Conservation (phyloP, 2,113 vertebrate species). For the Numenius arquata region DNA sequence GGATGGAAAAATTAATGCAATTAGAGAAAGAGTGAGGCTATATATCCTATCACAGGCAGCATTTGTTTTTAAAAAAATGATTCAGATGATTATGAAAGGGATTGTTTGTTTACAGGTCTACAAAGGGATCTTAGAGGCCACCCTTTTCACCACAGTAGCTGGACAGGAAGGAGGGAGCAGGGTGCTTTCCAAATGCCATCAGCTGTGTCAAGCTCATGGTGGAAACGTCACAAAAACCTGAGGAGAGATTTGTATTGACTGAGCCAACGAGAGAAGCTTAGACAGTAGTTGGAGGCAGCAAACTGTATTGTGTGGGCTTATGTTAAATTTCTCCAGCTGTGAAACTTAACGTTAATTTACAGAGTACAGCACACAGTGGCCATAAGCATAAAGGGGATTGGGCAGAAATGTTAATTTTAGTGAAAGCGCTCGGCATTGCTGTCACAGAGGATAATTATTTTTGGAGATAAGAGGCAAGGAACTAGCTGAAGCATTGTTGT, state of each 20-base stretch:
- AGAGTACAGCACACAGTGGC: background rate
- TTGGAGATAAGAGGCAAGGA: background rate
- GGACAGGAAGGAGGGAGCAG: slow-evolving; percentile 40
- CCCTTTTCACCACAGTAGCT: slow-evolving; percentile 34
- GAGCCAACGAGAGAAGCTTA: background rate
- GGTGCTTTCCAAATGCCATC: slow-evolving; percentile 32
- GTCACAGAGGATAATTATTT: background rate
- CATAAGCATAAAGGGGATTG: background rate
- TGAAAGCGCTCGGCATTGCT: background rate
- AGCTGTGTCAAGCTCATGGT: slow-evolving; percentile 6
- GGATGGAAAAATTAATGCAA: slow-evolving; percentile 22
- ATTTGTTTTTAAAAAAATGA: slow-evolving; percentile 45
- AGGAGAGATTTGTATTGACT: background rate
- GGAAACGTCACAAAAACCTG: slow-evolving; percentile 15
- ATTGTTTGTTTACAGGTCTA: slow-evolving; percentile 53
- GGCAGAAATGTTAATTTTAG: background rate
- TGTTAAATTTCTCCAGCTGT: background rate
- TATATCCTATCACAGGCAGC: slow-evolving; percentile 19
- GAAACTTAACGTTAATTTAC: background rate
- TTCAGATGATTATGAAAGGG: slow-evolving; percentile 33
- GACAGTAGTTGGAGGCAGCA: background rate
- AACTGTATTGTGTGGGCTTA: background rate
- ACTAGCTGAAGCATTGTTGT: background rate
- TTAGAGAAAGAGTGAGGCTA: background rate
- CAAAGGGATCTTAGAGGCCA: slow-evolving; percentile 44